phyloP scores from a whole-genome alignment of 2,888 invertebrate genomes.

The Choristoneura rosaceana region DNA sequence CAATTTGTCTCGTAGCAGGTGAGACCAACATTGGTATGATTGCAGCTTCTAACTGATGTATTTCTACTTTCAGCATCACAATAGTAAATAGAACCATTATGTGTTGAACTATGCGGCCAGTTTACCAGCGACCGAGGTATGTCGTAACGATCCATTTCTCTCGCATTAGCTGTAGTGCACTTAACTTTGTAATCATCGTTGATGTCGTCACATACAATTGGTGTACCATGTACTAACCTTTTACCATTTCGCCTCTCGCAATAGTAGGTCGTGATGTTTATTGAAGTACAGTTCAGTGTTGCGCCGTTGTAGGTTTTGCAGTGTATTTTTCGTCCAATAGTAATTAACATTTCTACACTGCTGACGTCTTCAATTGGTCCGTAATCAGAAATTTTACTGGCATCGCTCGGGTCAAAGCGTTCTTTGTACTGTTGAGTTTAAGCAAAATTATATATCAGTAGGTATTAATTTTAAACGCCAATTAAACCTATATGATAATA shows the following conservation, averaged over 20 bases:
- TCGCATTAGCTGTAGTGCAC: neutral
- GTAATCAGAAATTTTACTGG: neutral
- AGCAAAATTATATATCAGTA: neutral
- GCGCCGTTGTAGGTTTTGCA: neutral
- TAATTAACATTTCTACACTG: neutral
- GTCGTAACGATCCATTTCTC: neutral
- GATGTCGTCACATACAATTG: neutral
- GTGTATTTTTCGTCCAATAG: neutral
- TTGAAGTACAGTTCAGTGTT: neutral
- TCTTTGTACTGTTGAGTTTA: neutral
- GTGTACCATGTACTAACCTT: neutral
- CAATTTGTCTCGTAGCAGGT: neutral
- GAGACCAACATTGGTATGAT: too few species aligned
- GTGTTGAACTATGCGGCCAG: neutral
- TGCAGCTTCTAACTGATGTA: neutral
- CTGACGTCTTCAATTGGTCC: neutral
- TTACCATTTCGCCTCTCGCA: neutral
- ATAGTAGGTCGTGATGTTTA: constrained; percentile 1
- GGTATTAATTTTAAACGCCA: too few species aligned
- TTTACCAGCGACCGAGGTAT: neutral
- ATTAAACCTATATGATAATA: too few species aligned
- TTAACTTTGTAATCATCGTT: neutral
- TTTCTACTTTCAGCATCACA: neutral
- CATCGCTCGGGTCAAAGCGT: neutral
- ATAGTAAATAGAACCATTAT: neutral